A percentile compares a stretch with the other conserved stretches of the same genome.
Conservation (phyloP, 2,797 vertebrate species). For the Tokudaia tokunoshimensis region DNA sequence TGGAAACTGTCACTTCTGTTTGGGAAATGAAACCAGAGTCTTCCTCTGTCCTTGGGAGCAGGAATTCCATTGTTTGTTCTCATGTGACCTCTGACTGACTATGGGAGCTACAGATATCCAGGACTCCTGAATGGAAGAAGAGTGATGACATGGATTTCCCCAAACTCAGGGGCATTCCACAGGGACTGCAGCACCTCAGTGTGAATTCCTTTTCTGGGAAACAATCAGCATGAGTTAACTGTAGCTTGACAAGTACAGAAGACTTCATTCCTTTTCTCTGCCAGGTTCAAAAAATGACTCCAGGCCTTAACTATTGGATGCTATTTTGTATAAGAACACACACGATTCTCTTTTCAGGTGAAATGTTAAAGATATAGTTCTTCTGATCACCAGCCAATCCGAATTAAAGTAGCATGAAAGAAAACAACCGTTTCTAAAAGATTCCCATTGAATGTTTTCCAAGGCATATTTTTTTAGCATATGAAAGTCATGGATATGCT, state of each 20-base stretch:
- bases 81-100: constrained; percentile 39
- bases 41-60: constrained; percentile 66
- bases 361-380: constrained; percentile 8
- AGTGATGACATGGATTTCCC: constrained; percentile 63
- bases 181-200: not conserved
- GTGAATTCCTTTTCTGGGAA: constrained; percentile 50
- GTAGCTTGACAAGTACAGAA: not conserved
- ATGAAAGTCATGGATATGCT: not conserved
- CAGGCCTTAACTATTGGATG: not conserved
- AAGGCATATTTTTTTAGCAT: not conserved
- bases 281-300: not conserved
- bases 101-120: constrained; percentile 48
- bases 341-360: not conserved
- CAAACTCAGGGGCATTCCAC: constrained; percentile 75
- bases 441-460: not conserved
- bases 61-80: constrained; percentile 70
- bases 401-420: constrained; percentile 5
- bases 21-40: constrained; percentile 52
- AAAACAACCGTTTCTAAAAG: not conserved
- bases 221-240: not conserved
- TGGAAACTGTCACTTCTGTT: not conserved
- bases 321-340: constrained; percentile 43
- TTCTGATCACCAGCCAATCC: not conserved
- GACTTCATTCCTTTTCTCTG: not conserved
- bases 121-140: constrained; percentile 25